phyloP scores from a whole-genome alignment of 2,797 vertebrate species.

The Poeciliopsis infans region DNA sequence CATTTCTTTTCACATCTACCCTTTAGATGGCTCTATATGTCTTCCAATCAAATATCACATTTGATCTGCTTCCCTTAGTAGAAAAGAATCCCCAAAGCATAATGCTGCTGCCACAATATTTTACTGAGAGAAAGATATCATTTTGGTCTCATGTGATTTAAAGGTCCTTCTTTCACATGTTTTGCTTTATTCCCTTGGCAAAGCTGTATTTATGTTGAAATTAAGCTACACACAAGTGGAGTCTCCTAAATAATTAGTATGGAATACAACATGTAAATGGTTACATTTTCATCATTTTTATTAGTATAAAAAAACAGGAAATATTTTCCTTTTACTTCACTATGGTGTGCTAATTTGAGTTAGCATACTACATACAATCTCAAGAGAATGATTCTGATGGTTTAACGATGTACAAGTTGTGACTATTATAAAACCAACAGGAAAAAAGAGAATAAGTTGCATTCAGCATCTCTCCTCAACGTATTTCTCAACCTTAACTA shows the following conservation, averaged over 20 bases:
- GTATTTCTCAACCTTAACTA: constrained; percentile 12
- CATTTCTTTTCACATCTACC: neutral
- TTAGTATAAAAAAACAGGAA: neutral
- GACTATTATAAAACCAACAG: neutral
- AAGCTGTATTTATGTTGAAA: neutral
- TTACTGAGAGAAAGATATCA: neutral
- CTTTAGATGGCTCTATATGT: neutral
- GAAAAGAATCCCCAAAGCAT: neutral
- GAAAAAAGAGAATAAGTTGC: constrained; percentile 34
- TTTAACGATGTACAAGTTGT: neutral
- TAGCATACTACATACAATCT: neutral
- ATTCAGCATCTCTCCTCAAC: neutral
- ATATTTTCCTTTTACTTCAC: neutral
- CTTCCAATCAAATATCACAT: neutral
- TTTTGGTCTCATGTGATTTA: neutral
- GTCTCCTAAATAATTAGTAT: neutral
- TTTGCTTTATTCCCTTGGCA: neutral
- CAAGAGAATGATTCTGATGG: neutral
- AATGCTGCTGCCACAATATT: neutral
- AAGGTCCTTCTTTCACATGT: neutral
- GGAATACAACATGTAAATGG: neutral
- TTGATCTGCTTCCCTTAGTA: neutral
- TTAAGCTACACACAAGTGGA: neutral
- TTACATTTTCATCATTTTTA: neutral
- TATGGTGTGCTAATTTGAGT: neutral